Conservation (phyloP, 2,113 vertebrate genomes). For the Theristicus caerulescens region DNA sequence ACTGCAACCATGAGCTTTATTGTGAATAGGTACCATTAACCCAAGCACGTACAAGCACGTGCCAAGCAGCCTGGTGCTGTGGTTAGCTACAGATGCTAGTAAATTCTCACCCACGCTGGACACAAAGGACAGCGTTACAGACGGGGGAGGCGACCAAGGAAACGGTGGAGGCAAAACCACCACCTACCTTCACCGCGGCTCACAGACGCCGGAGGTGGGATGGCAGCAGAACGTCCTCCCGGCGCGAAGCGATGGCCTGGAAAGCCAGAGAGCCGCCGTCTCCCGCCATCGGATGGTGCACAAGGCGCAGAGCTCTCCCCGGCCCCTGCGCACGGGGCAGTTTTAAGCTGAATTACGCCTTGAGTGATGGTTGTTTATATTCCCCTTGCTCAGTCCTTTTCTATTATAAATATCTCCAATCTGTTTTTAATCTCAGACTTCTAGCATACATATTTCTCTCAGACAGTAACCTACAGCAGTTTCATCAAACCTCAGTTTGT, state of each 20-base stretch:
- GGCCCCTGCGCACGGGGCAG: rapidly evolving
- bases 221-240: not conserved
- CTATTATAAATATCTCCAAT: not conserved
- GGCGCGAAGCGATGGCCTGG: rapidly evolving
- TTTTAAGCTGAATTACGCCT: not conserved
- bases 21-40: not conserved
- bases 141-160: not conserved
- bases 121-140: not conserved
- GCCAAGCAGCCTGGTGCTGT: not conserved
- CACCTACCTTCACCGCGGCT: rapidly evolving
- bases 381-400: not conserved
- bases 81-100: rapidly evolving
- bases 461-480: not conserved
- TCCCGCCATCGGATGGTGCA: rapidly evolving
- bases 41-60: rapidly evolving
- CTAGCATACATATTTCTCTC: rapidly evolving
- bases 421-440: not conserved
- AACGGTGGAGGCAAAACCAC: not conserved
- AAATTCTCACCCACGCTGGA: not conserved
- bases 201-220: not conserved
- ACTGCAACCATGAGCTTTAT: not conserved
- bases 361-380: not conserved
- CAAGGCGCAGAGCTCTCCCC: not conserved
- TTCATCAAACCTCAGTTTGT: not conserved
- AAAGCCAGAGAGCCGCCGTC: not conserved